Evolutionary conservation across 2,888 invertebrate species (phyloP).

Genomic region (Bombyx huttoni): DNA sequence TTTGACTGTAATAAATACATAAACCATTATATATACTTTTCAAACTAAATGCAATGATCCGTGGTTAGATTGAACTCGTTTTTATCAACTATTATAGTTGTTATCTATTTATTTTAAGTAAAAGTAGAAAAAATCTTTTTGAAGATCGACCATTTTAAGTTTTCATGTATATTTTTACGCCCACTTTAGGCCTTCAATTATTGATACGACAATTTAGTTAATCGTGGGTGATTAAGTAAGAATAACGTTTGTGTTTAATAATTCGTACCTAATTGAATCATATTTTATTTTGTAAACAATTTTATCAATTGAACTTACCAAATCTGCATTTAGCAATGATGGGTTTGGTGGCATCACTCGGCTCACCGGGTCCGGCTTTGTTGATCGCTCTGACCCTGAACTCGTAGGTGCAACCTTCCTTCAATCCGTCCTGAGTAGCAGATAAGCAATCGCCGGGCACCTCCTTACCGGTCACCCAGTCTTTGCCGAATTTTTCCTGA

Average conservation of each 20-base stretch:
- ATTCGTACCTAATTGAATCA: background rate
- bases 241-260: too few relatives aligned
- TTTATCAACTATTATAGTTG: too few relatives aligned
- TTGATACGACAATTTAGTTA: too few relatives aligned
- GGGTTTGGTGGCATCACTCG: slow-evolving; percentile 92
- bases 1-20: slow-evolving; percentile 76
- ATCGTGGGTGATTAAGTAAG: too few relatives aligned
- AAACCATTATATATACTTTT: background rate
- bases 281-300: background rate
- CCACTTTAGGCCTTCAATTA: too few relatives aligned
- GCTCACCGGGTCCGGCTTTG: slow-evolving; percentile 95
- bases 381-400: slow-evolving; percentile 95
- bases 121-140: too few relatives aligned
- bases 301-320: slow-evolving; percentile 50
- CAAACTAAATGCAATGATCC: too few relatives aligned
- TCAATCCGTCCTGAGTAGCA: slow-evolving; percentile 89
- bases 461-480: slow-evolving; percentile 89
- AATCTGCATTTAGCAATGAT: slow-evolving; percentile 96
- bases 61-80: too few relatives aligned
- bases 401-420: slow-evolving; percentile 94
- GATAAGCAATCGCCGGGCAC: slow-evolving; percentile 83
- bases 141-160: too few relatives aligned
- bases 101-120: too few relatives aligned
- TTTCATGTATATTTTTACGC: too few relatives aligned
- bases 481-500: slow-evolving; percentile 91